Percentiles rank a stretch among this genome's conserved stretches.
Conservation (phyloP, 2,797 vertebrate genomes). For the Lacerta viridis region DNA sequence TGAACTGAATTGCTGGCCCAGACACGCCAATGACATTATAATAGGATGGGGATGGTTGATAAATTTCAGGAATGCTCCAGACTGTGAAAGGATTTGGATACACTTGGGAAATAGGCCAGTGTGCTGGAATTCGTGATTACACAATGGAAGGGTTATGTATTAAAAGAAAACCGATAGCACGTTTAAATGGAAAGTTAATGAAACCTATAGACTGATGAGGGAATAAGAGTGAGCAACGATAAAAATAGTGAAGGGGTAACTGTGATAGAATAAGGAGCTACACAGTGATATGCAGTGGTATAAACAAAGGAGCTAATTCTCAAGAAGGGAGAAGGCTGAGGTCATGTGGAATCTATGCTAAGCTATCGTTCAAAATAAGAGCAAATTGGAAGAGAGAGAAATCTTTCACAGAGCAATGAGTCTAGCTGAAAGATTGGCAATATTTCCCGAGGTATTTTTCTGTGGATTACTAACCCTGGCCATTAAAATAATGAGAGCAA, state of each 20-base stretch:
- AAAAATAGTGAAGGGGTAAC: background rate
- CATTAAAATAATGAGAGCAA: background rate
- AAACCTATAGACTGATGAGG: slow-evolving; percentile 54
- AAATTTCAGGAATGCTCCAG: slow-evolving; percentile 68
- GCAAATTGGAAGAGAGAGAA: background rate
- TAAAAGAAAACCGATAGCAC: slow-evolving; percentile 61
- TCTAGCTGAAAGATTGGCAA: background rate
- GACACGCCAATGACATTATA: slow-evolving; percentile 65
- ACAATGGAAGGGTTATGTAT: slow-evolving; percentile 62
- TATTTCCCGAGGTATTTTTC: fast-evolving
- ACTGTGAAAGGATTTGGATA: slow-evolving; percentile 66
- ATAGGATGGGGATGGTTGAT: slow-evolving; percentile 67
- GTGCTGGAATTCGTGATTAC: slow-evolving; percentile 64
- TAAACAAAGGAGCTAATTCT: slow-evolving; percentile 36
- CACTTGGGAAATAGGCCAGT: slow-evolving; percentile 37
- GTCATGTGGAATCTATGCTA: background rate
- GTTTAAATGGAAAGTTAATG: slow-evolving; percentile 68
- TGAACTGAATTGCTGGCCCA: slow-evolving; percentile 23
- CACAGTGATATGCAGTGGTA: slow-evolving; percentile 14
- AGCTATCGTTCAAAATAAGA: background rate
- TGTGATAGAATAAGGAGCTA: slow-evolving; percentile 38
- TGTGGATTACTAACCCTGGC: background rate
- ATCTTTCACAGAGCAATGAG: background rate
- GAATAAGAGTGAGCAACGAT: slow-evolving; percentile 37
- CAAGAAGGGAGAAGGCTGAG: fast-evolving